phyloP scores from a whole-genome alignment of 1,140 invertebrate species.

The Danaus melanippus region DNA sequence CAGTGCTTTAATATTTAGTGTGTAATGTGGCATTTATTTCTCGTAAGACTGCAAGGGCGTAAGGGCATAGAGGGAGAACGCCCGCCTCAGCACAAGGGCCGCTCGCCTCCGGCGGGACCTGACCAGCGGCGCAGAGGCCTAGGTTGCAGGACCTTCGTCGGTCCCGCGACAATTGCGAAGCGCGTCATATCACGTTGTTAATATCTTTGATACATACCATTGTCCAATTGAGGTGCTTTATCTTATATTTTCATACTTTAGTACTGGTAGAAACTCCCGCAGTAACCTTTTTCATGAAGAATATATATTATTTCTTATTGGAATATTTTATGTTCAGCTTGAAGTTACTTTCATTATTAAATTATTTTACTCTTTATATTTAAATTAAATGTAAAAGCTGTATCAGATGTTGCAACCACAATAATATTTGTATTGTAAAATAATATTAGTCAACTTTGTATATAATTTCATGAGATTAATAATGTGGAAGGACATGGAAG shows the following conservation, averaged over 20 bases:
- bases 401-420: conserved; percentile 41
- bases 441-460: conserved; percentile 70
- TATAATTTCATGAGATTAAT: conserved; percentile 70
- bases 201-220: conserved; percentile 72
- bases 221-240: conserved; percentile 72
- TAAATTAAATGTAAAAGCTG: conserved; percentile 25
- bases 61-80: conserved; percentile 49
- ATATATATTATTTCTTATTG: conserved; percentile 28
- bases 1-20: conserved; percentile 72
- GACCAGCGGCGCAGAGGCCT: conserved; percentile 41
- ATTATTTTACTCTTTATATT: conserved; percentile 39
- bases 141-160: conserved; percentile 43
- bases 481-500: conserved; percentile 54
- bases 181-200: conserved; percentile 71
- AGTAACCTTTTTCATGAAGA: conserved; percentile 40
- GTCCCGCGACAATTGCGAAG: conserved; percentile 48
- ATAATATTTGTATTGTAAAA: conserved; percentile 54
- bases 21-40: conserved; percentile 71
- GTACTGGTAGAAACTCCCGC: conserved; percentile 71
- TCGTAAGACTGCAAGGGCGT: conserved; percentile 67
- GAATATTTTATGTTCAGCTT: conserved; percentile 34
- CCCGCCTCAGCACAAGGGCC: conserved; percentile 44
- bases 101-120: conserved; percentile 37
- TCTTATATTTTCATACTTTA: conserved; percentile 73
- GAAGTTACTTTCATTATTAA: conserved; percentile 33